Evolutionary conservation across 2,888 invertebrate genomes (phyloP).

Genomic region (Agelastica alni): DNA sequence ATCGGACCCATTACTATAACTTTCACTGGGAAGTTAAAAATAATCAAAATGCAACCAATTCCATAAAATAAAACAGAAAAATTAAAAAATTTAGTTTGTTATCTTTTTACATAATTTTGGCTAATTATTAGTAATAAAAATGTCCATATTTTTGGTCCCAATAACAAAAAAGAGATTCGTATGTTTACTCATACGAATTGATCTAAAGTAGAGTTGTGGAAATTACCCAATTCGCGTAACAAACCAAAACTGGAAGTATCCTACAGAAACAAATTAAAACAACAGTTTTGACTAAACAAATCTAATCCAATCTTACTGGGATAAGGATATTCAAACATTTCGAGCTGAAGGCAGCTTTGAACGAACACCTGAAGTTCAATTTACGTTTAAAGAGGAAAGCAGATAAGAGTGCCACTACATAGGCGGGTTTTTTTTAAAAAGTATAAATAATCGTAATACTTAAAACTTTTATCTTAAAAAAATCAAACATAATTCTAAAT

Average conservation of each 20-base stretch:
- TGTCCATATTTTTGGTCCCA: no score
- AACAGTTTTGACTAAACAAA: conserved; percentile 31
- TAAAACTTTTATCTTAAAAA: no score
- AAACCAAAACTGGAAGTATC: conserved; percentile 16
- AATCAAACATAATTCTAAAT: no score
- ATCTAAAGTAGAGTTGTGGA: conserved; percentile 12
- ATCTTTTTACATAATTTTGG: no score
- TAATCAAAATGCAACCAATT: no score
- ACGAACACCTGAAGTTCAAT: conserved; percentile 51
- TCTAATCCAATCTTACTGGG: conserved; percentile 30
- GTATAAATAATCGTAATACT: no score
- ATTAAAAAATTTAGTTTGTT: no score
- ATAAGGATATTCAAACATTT: conserved; percentile 29
- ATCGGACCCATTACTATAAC: no score
- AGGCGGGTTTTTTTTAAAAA: conserved; percentile 3
- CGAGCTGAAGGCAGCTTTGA: conserved; percentile 31
- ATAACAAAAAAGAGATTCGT: no score
- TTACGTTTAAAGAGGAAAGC: conserved; percentile 48
- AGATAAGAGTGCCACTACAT: conserved; percentile 40
- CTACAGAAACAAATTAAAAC: conserved; percentile 30
- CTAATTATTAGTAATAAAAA: no score
- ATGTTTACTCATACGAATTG: neutral
- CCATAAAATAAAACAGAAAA: no score
- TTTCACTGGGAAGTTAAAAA: no score
- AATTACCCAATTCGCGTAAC: conserved; percentile 26